A percentile compares a stretch with the other conserved stretches of the same genome.
Evolutionary conservation across 2,888 invertebrate species (phyloP).

Genomic region (Plagodis dolabraria): DNA sequence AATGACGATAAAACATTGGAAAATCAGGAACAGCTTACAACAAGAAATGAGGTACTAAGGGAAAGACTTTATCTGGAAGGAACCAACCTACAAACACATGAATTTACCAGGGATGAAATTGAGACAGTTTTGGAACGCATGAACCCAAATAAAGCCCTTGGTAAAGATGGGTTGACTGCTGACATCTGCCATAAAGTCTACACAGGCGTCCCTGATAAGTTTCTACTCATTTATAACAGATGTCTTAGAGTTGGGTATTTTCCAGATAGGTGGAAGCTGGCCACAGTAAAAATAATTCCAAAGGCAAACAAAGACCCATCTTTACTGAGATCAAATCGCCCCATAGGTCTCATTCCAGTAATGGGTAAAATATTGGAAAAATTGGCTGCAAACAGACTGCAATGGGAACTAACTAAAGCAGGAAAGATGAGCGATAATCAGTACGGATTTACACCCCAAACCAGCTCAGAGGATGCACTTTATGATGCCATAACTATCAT

Average conservation of each 20-base stretch:
- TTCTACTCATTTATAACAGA: too few species aligned
- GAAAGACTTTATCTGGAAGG: too few species aligned
- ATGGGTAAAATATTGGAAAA: conserved; percentile 8
- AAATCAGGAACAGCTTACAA: too few species aligned
- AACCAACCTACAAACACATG: too few species aligned
- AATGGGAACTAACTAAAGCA: not conserved
- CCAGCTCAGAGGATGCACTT: too few species aligned
- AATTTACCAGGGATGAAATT: too few species aligned
- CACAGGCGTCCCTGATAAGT: too few species aligned
- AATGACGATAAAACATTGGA: too few species aligned
- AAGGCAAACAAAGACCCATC: not conserved
- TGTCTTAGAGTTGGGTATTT: too few species aligned
- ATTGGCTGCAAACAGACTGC: not conserved
- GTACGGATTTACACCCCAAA: conserved; percentile 3
- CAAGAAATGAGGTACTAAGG: not conserved
- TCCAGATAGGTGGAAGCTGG: not conserved
- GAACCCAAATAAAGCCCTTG: not conserved
- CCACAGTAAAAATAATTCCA: not conserved
- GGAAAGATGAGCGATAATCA: not conserved
- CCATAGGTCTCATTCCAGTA: not conserved
- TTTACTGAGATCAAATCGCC: not conserved
- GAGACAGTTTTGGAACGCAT: not conserved
- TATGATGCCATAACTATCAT: too few species aligned
- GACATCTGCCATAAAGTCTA: too few species aligned
- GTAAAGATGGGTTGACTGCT: too few species aligned